These are phyloP conservation scores for Harmothoe impar DNA, from an alignment of 2,888 invertebrate species.

Conservation along the genomic window DNA sequence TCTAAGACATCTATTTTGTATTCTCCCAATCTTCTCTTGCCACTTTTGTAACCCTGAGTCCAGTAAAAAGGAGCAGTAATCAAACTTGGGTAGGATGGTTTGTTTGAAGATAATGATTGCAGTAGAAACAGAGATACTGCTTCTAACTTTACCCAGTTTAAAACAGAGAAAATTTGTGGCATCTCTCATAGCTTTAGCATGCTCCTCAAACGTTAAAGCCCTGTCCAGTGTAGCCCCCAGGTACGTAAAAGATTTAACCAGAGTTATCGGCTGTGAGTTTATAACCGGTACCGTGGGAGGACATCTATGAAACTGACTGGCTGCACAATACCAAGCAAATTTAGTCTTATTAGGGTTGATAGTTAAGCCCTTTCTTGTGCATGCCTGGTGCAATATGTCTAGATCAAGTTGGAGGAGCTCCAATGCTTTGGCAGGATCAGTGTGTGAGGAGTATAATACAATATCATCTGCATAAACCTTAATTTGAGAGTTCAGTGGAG, in stretches of 20 bases:
- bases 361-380: background rate
- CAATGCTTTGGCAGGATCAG: background rate
- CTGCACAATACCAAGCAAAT: background rate
- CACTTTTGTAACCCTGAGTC: background rate
- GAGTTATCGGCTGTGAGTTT: background rate
- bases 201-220: background rate
- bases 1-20: too few relatives aligned
- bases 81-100: background rate
- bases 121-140: background rate
- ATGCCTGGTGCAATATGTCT: background rate
- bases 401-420: background rate
- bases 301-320: background rate
- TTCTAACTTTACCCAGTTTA: background rate
- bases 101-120: background rate
- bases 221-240: background rate
- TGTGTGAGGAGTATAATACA: background rate
- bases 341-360: background rate
- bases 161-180: background rate
- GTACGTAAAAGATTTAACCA: background rate
- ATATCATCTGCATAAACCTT: background rate
- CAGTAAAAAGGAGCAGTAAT: background rate
- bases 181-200: background rate
- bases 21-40: too few relatives aligned
- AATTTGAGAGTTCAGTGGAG: background rate
- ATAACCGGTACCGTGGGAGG: background rate